Percentiles rank a stretch among this genome's conserved stretches.
These are phyloP conservation scores for Drosophila elegans DNA, from an alignment of 1,140 invertebrate species.

Conservation along the genomic window DNA sequence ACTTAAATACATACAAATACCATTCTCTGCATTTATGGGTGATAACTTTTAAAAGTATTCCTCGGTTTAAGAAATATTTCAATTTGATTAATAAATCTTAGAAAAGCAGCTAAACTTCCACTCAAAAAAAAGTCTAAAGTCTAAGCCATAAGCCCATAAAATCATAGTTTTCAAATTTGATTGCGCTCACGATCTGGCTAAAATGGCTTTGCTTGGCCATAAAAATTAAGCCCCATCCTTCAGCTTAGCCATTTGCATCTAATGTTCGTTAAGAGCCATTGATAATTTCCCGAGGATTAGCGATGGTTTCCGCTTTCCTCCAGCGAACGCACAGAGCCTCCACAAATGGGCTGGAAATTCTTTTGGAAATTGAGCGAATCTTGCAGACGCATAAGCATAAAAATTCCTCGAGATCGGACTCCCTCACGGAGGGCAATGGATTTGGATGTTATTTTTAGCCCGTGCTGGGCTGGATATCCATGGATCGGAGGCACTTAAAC, in stretches of 20 bases:
- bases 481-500: conserved; percentile 69
- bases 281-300: conserved; percentile 35
- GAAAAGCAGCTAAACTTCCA: neutral
- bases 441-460: conserved; percentile 67
- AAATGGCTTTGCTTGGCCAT: conserved; percentile 1
- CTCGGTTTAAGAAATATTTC: too few species aligned
- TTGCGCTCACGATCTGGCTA: neutral
- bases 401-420: conserved; percentile 49
- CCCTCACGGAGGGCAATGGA: conserved; percentile 45
- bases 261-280: conserved; percentile 28
- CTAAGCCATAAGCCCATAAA: neutral
- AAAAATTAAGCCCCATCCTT: neutral
- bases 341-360: conserved; percentile 43
- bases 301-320: conserved; percentile 29
- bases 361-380: conserved; percentile 55
- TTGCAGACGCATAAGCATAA: conserved; percentile 53
- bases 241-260: conserved; percentile 1
- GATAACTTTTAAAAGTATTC: too few species aligned
- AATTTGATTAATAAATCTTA: neutral
- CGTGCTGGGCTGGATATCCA: conserved; percentile 20
- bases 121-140: neutral
- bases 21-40: too few species aligned
- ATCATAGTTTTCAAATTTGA: neutral
- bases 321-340: neutral
- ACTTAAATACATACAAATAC: too few species aligned